These are phyloP conservation scores for Sus cebifrons DNA, from an alignment of 2,797 vertebrate species.

Conservation along the genomic window DNA sequence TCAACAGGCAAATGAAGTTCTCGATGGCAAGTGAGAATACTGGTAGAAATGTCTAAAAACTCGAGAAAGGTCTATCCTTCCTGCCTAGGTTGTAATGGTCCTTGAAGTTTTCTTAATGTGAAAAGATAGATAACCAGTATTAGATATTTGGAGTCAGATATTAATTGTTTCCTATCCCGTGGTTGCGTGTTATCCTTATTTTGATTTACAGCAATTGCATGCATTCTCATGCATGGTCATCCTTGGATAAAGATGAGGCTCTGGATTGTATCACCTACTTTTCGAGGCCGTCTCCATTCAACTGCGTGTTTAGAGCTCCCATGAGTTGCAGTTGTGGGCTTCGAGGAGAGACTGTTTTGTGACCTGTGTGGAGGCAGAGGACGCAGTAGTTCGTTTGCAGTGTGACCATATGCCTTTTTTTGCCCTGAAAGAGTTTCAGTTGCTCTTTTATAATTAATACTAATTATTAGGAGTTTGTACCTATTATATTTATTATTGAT, in stretches of 20 bases:
- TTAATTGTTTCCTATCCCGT: neutral
- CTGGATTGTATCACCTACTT: accelerated
- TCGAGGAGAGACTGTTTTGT: too few species aligned
- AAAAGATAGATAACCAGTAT: neutral
- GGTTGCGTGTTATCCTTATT: neutral
- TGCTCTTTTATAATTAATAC: neutral
- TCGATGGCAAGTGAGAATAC: too few species aligned
- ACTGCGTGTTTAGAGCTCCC: neutral
- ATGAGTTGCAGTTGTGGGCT: accelerated
- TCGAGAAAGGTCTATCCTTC: neutral
- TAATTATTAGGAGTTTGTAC: neutral
- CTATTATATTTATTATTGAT: neutral
- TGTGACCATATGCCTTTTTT: neutral
- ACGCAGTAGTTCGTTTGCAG: neutral
- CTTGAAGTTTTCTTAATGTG: neutral
- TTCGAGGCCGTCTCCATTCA: neutral
- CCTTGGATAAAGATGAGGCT: neutral
- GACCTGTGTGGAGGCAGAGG: accelerated
- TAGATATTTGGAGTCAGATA: neutral
- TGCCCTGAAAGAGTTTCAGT: neutral
- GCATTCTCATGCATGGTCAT: neutral
- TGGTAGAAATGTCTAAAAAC: neutral
- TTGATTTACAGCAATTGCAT: neutral
- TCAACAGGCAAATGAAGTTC: neutral
- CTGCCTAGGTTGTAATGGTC: neutral